Evolutionary conservation across 2,888 invertebrate species (phyloP).

Genomic region (Archips xylosteana): DNA sequence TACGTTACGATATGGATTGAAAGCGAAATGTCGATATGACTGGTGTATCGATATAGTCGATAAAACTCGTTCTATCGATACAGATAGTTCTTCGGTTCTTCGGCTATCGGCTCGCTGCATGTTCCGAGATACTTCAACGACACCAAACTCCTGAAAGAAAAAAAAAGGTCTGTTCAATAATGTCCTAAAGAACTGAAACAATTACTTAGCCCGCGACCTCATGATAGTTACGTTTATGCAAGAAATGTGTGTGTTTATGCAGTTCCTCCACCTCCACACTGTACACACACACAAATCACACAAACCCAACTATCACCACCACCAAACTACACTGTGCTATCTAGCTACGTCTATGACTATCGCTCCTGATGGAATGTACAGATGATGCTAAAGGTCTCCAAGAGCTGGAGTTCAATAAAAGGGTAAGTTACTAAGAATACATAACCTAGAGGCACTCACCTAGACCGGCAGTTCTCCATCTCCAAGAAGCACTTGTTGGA

Average conservation of each 20-base stretch:
- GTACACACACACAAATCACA: too few species aligned
- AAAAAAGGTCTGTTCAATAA: not conserved
- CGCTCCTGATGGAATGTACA: too few species aligned
- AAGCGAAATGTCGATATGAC: conserved; percentile 63
- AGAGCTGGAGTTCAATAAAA: too few species aligned
- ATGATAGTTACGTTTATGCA: too few species aligned
- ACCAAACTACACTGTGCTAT: too few species aligned
- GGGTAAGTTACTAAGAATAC: not conserved
- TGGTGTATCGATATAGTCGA: conserved; percentile 45
- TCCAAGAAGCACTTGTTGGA: conserved; percentile 96
- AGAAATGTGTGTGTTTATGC: too few species aligned
- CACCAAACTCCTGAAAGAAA: conserved; percentile 87
- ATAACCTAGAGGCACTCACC: conserved; percentile 63
- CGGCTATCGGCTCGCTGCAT: conserved; percentile 93
- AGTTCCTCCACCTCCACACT: too few species aligned
- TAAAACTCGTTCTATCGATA: conserved; percentile 81
- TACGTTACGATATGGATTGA: conserved; percentile 56
- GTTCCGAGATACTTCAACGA: conserved; percentile 92
- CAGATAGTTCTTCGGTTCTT: conserved; percentile 94
- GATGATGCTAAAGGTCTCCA: too few species aligned
- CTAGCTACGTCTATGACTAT: too few species aligned
- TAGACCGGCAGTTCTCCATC: conserved; percentile 95
- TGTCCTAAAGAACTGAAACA: too few species aligned
- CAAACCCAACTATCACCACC: too few species aligned
- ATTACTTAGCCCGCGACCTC: too few species aligned